Evolutionary conservation across 2,113 vertebrate species (phyloP).

Genomic region (Fukomys damarensis): DNA sequence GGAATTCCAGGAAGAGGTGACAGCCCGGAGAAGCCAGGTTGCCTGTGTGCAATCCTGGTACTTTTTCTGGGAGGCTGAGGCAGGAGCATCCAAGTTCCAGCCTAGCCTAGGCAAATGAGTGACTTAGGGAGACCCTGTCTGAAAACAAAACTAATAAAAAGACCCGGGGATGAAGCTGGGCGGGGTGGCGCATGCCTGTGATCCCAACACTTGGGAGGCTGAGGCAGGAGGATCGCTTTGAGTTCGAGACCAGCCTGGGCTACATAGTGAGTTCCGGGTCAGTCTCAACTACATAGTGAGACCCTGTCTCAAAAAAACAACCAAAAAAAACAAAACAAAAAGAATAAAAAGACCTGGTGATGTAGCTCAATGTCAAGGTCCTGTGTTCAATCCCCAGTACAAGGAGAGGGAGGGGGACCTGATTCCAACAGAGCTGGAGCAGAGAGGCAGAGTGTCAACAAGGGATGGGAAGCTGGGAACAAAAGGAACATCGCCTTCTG

Average conservation of each 20-base stretch:
- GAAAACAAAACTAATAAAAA: not conserved
- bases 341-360: not conserved
- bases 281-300: too few relatives aligned
- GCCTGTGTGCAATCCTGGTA: not conserved
- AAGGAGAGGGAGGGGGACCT: not conserved
- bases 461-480: not conserved
- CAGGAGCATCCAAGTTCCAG: not conserved
- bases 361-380: not conserved
- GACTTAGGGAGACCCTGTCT: not conserved
- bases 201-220: too few relatives aligned
- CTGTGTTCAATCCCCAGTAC: not conserved
- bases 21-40: not conserved
- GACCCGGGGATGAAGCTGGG: not conserved
- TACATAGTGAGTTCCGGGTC: too few relatives aligned
- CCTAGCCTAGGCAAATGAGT: not conserved
- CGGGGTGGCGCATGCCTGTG: too few relatives aligned
- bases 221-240: too few relatives aligned
- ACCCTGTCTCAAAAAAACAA: not conserved
- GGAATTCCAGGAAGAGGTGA: not conserved
- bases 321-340: too few relatives aligned
- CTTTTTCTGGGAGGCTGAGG: not conserved
- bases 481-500: not conserved
- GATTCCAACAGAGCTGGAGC: not conserved
- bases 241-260: too few relatives aligned
- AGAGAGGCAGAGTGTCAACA: not conserved